phyloP scores from a whole-genome alignment of 2,797 vertebrate species.

The Selene dorsalis region DNA sequence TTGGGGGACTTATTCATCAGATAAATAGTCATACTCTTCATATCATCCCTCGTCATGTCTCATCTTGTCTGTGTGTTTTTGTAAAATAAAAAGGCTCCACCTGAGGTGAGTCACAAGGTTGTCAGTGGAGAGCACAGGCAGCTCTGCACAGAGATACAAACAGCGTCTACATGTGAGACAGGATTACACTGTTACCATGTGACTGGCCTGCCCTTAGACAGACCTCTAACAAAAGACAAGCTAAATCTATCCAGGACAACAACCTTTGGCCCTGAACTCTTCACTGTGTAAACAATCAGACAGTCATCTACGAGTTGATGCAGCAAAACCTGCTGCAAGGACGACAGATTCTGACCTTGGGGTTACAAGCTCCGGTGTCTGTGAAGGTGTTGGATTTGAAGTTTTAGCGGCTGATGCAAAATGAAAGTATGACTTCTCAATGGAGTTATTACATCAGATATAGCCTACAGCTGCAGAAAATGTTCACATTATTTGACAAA shows the following conservation, averaged over 20 bases:
- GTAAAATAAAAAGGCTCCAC: slow-evolving; percentile 34
- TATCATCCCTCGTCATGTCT: slow-evolving; percentile 6
- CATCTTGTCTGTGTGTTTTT: slow-evolving; percentile 39
- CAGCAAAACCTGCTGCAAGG: background rate
- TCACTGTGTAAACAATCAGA: slow-evolving; percentile 55
- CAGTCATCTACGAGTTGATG: background rate
- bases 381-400: background rate
- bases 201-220: slow-evolving; percentile 77
- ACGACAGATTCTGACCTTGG: background rate
- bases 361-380: background rate
- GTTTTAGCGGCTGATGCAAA: background rate
- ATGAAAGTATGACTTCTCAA: background rate
- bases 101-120: slow-evolving; percentile 73
- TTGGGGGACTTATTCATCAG: background rate
- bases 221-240: slow-evolving; percentile 72
- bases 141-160: slow-evolving; percentile 66
- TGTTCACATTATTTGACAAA: too few species aligned
- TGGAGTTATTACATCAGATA: background rate
- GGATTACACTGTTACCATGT: slow-evolving; percentile 82
- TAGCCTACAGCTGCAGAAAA: too few species aligned
- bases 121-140: slow-evolving; percentile 46
- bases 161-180: slow-evolving; percentile 76
- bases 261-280: slow-evolving; percentile 39
- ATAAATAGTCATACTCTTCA: background rate
- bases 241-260: slow-evolving; percentile 67